Percentiles rank a stretch among this genome's conserved stretches.
phyloP scores from a whole-genome alignment of 2,888 invertebrate genomes.

The Pristionchus mayeri region DNA sequence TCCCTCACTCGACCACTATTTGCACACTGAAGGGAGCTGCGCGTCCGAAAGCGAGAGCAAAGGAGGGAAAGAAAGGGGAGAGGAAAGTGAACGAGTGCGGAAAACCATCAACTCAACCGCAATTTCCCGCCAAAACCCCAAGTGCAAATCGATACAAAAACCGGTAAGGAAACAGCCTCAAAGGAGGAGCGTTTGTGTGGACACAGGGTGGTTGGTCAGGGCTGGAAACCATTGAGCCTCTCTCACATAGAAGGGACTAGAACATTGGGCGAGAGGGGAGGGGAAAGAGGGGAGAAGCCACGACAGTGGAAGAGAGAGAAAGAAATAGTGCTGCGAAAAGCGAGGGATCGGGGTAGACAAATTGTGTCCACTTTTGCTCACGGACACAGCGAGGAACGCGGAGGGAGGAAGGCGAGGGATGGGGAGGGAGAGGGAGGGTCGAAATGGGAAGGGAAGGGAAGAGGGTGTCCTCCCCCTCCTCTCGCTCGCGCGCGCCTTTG shows the following conservation, averaged over 20 bases:
- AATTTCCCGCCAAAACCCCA: conserved; percentile 21
- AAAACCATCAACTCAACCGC: neutral
- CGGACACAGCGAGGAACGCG: conserved; percentile 11
- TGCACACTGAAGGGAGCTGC: neutral
- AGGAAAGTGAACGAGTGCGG: neutral
- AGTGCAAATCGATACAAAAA: neutral
- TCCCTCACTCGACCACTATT: conserved; percentile 41
- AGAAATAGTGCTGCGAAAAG: no score
- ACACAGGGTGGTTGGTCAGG: neutral
- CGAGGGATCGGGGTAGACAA: neutral
- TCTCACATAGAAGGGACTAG: conserved; percentile 41
- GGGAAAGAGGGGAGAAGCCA: neutral
- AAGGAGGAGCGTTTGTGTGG: neutral
- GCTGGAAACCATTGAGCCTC: conserved; percentile 29
- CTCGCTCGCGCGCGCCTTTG: neutral
- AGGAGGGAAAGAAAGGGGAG: neutral
- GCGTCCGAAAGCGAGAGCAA: conserved; percentile 32
- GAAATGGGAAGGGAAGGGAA: neutral
- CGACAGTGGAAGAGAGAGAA: no score
- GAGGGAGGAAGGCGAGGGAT: neutral
- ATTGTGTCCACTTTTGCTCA: conserved; percentile 36
- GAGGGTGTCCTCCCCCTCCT: conserved; percentile 4
- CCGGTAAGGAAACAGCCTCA: neutral
- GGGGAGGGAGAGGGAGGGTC: neutral
- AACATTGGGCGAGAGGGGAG: conserved; percentile 8